Conservation (phyloP, 2,797 vertebrate genomes). For the Gastrophryne carolinensis region DNA sequence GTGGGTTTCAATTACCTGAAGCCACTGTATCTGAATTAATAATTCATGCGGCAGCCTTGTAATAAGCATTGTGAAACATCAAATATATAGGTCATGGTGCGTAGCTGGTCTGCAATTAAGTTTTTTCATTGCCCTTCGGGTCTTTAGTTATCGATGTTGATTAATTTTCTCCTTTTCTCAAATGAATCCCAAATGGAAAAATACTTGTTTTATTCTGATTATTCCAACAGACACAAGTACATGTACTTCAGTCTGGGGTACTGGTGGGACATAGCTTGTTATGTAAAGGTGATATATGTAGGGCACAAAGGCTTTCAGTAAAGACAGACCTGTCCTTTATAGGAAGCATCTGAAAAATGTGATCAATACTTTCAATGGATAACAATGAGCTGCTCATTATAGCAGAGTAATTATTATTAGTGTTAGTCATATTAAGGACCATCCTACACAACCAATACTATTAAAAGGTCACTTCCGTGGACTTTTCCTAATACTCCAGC, state of each 20-base stretch:
- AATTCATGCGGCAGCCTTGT: conserved; percentile 33
- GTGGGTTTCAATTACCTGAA: conserved; percentile 21
- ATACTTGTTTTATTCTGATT: conserved; percentile 46
- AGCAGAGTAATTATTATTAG: too few species aligned
- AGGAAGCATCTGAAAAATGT: too few species aligned
- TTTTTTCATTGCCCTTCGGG: background rate
- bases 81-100: conserved; percentile 31
- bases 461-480: too few species aligned
- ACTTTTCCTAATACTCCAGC: too few species aligned
- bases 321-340: too few species aligned
- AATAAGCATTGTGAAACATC: conserved; percentile 34
- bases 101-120: conserved; percentile 23
- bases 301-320: too few species aligned
- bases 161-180: conserved; percentile 39
- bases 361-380: too few species aligned
- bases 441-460: too few species aligned
- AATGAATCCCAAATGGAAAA: conserved; percentile 37
- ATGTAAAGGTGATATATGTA: too few species aligned
- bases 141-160: conserved; percentile 19
- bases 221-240: conserved; percentile 21
- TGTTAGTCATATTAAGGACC: too few species aligned
- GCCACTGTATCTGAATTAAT: conserved; percentile 45
- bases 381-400: too few species aligned
- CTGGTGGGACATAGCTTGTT: background rate
- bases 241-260: background rate